Conservation (phyloP, 2,113 vertebrate genomes). For the Amblyornis subalaris region DNA sequence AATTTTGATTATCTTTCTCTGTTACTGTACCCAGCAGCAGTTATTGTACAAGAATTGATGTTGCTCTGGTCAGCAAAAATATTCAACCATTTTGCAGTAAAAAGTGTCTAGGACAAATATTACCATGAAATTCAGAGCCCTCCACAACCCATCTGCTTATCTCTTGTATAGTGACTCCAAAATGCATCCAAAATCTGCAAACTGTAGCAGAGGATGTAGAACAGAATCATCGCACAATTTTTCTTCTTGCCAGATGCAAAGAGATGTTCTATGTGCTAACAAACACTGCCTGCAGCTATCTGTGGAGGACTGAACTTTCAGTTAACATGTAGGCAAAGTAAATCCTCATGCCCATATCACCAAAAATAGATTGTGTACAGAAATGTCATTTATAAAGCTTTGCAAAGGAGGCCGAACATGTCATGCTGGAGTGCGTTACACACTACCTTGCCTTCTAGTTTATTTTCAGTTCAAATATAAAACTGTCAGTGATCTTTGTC, state of each 20-base stretch:
- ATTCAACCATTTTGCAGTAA: background rate
- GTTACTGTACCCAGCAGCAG: background rate
- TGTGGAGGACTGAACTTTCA: background rate
- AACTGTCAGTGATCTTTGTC: background rate
- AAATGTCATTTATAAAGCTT: background rate
- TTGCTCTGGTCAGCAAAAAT: background rate
- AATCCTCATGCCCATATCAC: background rate
- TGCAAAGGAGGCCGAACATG: background rate
- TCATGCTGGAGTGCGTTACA: fast-evolving
- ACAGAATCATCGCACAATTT: background rate
- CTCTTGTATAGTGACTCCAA: background rate
- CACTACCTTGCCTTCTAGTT: background rate
- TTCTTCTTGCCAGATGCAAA: background rate
- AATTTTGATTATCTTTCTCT: background rate
- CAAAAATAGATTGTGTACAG: background rate
- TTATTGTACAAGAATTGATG: background rate
- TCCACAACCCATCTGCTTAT: background rate
- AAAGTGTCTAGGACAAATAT: background rate
- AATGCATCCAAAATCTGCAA: background rate
- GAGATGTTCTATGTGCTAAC: background rate
- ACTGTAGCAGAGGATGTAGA: background rate
- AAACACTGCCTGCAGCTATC: background rate
- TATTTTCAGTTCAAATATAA: background rate
- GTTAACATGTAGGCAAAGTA: background rate
- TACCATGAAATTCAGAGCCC: background rate